These are phyloP conservation scores for Charadrius vociferus DNA, from an alignment of 2,113 vertebrate species.

Conservation along the genomic window DNA sequence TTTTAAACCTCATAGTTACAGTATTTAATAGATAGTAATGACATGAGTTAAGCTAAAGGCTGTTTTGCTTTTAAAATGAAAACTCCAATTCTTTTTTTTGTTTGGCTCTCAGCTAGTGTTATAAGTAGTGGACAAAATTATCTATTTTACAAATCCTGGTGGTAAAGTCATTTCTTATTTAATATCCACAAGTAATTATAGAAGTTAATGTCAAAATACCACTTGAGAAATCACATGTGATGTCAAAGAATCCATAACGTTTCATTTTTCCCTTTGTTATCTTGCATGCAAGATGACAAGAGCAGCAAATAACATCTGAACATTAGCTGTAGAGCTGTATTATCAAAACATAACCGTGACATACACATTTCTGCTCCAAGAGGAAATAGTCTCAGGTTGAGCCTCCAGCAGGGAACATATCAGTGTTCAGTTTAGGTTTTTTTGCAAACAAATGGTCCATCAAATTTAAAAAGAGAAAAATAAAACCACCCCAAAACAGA, in stretches of 20 bases:
- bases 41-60: neutral
- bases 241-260: neutral
- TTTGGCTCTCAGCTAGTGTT: neutral
- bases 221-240: neutral
- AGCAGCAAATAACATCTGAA: neutral
- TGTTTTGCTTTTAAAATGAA: neutral
- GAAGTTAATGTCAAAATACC: neutral
- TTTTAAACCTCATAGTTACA: neutral
- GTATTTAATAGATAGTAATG: neutral
- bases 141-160: neutral
- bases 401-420: neutral
- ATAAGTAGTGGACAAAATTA: neutral
- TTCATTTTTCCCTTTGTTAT: neutral
- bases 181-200: neutral
- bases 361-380: neutral
- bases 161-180: neutral
- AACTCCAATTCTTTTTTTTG: neutral
- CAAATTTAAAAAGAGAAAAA: neutral
- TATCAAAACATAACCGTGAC: conserved; percentile 9
- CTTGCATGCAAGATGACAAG: neutral
- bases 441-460: neutral
- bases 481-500: neutral
- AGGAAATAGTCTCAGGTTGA: neutral
- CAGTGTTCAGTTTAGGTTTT: neutral
- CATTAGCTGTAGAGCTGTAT: neutral